Evolutionary conservation across 2,888 invertebrate species (phyloP), one percentile per base, ranked within the genome.

Genomic region (Reticulitermes lucifugus): DNA sequence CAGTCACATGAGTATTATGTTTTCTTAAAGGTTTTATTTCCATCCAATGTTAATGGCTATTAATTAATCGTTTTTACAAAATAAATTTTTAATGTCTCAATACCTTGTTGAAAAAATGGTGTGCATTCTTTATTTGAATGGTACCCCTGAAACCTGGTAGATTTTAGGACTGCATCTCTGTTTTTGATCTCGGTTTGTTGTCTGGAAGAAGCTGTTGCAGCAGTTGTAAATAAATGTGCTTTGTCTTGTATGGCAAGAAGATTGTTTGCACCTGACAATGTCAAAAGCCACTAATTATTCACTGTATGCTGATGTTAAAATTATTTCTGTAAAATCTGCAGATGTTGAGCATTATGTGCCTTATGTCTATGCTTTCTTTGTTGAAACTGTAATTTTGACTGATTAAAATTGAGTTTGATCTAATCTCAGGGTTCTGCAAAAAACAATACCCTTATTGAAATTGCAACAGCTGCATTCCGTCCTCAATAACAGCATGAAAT

Each of bases 341-440:
- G 73, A 85, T 85, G 82, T 83, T 89, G 88, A 89, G 89, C 89
- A 88, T 89, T 88, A 89, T 88, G 89, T 89, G 89, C 89, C 89
- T 89, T 89, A 88, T 87, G 88, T 89, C 86, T 79, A 85, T 87
- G 84, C 85, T 84, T 85, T 87, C 86, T 86, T 87, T 86, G 84
- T 85, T 83, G 84, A 83, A 85, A 65, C 80, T 84, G 84, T 84
- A 84, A 84, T 84, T 84, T 80, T 84, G 84, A 84, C 84, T 84
- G 84, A 84, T 84, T 84, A 84, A 84, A 84, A 80, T 71, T 80
- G 80, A 84, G 80, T 80, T 84, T 79, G 84, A 79, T 79, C 71
- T 80, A 84, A 84, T 80, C 81, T 81, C 81, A 81, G 81, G 81
- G 81, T 81, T 81, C 65, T 81, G 70, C 65, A 35, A 65, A 81